These are phyloP conservation scores for Alentia gelatinosa DNA, from an alignment of 2,888 invertebrate genomes.

Conservation along the genomic window DNA sequence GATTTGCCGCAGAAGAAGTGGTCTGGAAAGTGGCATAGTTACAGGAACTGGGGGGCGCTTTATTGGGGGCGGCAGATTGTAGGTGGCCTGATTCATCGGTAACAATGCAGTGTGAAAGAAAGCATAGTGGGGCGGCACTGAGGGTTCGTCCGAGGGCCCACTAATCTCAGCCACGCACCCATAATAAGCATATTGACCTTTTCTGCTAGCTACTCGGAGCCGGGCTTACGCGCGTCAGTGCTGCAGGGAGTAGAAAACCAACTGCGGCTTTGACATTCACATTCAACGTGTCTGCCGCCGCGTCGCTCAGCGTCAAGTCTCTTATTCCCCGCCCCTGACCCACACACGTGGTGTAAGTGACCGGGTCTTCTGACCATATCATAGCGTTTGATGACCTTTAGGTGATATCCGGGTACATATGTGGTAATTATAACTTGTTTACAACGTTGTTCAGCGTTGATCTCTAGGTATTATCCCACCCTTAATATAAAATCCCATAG, in stretches of 20 bases:
- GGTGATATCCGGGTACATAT: too few species aligned
- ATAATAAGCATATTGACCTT: constrained; percentile 41
- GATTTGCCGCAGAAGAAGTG: neutral
- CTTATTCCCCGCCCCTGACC: neutral
- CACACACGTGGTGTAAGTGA: too few species aligned
- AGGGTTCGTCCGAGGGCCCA: neutral
- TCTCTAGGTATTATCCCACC: too few species aligned
- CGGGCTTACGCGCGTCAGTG: neutral
- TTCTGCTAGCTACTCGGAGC: neutral
- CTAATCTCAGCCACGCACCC: neutral
- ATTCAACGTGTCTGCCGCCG: neutral
- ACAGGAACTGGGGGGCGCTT: neutral
- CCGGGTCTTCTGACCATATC: too few species aligned
- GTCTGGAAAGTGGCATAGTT: neutral
- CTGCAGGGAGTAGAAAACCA: neutral
- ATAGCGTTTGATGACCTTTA: too few species aligned
- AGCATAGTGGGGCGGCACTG: neutral
- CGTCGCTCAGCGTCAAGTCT: neutral
- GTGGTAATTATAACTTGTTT: too few species aligned
- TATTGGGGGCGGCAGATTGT: neutral
- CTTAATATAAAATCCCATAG: too few species aligned
- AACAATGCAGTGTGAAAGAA: neutral
- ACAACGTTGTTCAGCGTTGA: too few species aligned
- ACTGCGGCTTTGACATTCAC: neutral
- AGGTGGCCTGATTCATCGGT: neutral